Conservation (phyloP, 1,140 invertebrate species). For the Bombus consobrinus region DNA sequence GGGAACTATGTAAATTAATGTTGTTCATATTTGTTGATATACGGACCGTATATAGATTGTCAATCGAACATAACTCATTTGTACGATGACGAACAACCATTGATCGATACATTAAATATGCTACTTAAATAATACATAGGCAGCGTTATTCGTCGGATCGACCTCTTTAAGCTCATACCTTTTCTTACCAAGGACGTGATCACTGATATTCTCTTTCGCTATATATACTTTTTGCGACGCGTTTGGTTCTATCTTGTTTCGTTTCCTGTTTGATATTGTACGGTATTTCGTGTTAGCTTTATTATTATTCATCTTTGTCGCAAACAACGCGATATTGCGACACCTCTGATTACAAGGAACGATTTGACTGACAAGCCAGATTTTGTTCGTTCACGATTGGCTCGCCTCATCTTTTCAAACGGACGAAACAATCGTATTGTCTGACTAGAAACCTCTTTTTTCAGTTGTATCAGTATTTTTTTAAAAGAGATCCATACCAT, state of each 20-base stretch:
- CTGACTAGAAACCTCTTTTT: constrained; percentile 3
- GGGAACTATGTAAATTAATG: constrained; percentile 64
- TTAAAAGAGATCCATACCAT: neutral
- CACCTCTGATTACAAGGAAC: constrained; percentile 45
- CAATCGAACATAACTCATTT: constrained; percentile 51
- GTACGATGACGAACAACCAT: constrained; percentile 37
- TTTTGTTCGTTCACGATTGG: constrained; percentile 35
- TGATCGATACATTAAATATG: constrained; percentile 31
- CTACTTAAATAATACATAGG: constrained; percentile 22
- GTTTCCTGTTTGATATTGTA: neutral
- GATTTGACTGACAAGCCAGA: constrained; percentile 41
- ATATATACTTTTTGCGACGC: too few relatives aligned
- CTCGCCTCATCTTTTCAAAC: constrained; percentile 15
- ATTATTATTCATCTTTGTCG: constrained; percentile 34
- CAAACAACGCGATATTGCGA: constrained; percentile 42
- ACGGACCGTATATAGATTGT: constrained; percentile 43
- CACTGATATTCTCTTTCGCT: neutral
- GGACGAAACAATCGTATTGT: constrained; percentile 27
- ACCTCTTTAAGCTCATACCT: constrained; percentile 8
- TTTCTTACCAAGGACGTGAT: neutral
- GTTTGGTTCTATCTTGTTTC: neutral
- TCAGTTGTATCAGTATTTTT: constrained; percentile 36
- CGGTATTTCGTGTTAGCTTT: constrained; percentile 17
- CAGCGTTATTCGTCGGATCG: constrained; percentile 32
- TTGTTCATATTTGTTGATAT: constrained; percentile 72